phyloP scores from a whole-genome alignment of 1,140 invertebrate species.

The Solenopsis fugax region DNA sequence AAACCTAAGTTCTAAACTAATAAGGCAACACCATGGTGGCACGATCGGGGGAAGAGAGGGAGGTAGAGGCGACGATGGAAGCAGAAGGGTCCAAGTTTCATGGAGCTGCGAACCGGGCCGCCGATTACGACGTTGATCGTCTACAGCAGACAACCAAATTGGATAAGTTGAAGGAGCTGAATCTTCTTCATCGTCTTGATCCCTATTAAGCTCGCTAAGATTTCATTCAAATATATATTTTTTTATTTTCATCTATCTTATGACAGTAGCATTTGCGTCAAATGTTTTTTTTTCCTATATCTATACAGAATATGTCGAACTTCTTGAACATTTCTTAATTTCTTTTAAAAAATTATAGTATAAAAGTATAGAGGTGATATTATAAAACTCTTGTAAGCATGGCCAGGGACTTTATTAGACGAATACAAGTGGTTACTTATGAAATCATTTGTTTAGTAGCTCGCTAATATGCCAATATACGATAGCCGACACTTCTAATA shows the following conservation, averaged over 20 bases:
- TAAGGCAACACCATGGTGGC: conserved; percentile 73
- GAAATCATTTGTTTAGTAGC: no score
- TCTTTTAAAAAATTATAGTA: neutral
- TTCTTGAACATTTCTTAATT: neutral
- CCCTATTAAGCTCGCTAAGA: conserved; percentile 64
- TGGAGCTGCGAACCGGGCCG: conserved; percentile 71
- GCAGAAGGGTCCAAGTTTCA: conserved; percentile 73
- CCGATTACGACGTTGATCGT: conserved; percentile 77
- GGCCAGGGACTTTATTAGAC: no score
- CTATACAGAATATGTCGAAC: neutral
- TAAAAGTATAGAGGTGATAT: no score
- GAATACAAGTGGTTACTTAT: no score
- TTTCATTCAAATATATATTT: conserved; percentile 60
- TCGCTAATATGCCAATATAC: no score
- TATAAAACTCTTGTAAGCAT: no score
- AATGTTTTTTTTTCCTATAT: neutral
- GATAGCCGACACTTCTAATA: no score
- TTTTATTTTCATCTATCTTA: conserved; percentile 31
- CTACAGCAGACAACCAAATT: conserved; percentile 75
- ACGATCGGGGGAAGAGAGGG: conserved; percentile 58
- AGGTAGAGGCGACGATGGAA: conserved; percentile 26
- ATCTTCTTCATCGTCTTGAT: conserved; percentile 60
- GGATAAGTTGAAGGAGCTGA: conserved; percentile 73
- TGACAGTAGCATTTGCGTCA: neutral
- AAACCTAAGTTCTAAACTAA: conserved; percentile 81